Percentiles rank a stretch among this genome's conserved stretches.
phyloP scores from a whole-genome alignment of 2,888 invertebrate species.

The Drosophila cognata region DNA sequence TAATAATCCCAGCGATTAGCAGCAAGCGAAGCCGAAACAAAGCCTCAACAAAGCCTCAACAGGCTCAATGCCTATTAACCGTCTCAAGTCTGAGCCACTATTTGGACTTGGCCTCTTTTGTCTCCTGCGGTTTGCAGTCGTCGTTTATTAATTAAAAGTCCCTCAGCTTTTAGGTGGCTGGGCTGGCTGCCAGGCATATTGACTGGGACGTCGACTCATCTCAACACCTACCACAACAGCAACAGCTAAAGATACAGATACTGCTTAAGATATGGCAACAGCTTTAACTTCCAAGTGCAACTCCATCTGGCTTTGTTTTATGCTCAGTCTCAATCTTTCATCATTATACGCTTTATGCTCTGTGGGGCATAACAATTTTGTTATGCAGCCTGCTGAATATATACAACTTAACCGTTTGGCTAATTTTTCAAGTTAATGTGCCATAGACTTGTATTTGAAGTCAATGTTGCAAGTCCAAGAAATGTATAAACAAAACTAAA shows the following conservation, averaged over 20 bases:
- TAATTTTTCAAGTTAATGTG: not conserved
- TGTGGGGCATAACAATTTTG: not conserved
- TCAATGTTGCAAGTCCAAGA: no score
- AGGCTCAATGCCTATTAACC: slow-evolving; percentile 10
- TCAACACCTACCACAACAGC: slow-evolving; percentile 60
- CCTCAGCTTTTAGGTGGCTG: slow-evolving; percentile 49
- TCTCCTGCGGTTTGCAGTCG: slow-evolving; percentile 34
- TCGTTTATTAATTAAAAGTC: slow-evolving; percentile 74
- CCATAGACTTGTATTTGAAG: not conserved
- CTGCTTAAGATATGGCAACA: slow-evolving; percentile 1
- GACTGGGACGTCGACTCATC: slow-evolving; percentile 22
- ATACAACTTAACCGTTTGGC: not conserved
- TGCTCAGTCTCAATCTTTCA: slow-evolving; percentile 27
- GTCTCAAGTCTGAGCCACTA: slow-evolving; percentile 5
- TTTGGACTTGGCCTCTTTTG: not conserved
- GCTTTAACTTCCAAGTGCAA: slow-evolving; percentile 18
- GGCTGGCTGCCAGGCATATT: slow-evolving; percentile 42
- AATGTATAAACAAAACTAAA: no score
- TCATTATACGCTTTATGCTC: slow-evolving; percentile 29
- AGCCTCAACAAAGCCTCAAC: slow-evolving; percentile 20
- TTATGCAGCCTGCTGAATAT: not conserved
- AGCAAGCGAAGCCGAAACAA: slow-evolving; percentile 19
- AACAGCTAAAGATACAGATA: not conserved
- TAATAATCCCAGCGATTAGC: slow-evolving; percentile 77
- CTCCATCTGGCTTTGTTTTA: slow-evolving; percentile 22